phyloP scores from a whole-genome alignment of 2,888 invertebrate species.

The Stenodema calcarata region DNA sequence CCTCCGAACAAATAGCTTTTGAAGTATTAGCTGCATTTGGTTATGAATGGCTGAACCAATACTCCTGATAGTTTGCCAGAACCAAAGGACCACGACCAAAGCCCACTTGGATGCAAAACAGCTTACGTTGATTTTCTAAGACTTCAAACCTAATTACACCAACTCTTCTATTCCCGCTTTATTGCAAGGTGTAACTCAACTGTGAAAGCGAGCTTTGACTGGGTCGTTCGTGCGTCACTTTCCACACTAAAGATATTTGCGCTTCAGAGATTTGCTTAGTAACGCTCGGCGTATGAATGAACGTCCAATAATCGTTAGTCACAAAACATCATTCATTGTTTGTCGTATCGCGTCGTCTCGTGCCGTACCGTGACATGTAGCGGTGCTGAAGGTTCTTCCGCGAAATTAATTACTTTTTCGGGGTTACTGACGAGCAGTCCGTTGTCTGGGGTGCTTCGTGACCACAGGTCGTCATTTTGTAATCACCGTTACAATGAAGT shows the following conservation, averaged over 20 bases:
- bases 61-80: too few relatives aligned
- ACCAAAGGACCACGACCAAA: too few relatives aligned
- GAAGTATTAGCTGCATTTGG: too few relatives aligned
- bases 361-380: background rate
- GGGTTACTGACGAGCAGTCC: too few relatives aligned
- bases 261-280: background rate
- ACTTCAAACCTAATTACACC: background rate
- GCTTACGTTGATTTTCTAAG: background rate
- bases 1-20: too few relatives aligned
- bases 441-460: too few relatives aligned
- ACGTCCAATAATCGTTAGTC: background rate
- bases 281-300: background rate
- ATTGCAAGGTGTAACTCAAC: background rate
- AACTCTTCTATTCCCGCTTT: background rate
- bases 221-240: background rate
- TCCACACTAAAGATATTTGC: background rate
- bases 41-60: too few relatives aligned
- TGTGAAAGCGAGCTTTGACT: background rate
- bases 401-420: too few relatives aligned
- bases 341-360: background rate
- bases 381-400: too few relatives aligned
- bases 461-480: too few relatives aligned
- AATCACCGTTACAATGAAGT: too few relatives aligned
- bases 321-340: background rate
- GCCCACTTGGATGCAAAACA: background rate